Evolutionary conservation across 2,113 vertebrate genomes (phyloP).

Genomic region (Sapajus apella): DNA sequence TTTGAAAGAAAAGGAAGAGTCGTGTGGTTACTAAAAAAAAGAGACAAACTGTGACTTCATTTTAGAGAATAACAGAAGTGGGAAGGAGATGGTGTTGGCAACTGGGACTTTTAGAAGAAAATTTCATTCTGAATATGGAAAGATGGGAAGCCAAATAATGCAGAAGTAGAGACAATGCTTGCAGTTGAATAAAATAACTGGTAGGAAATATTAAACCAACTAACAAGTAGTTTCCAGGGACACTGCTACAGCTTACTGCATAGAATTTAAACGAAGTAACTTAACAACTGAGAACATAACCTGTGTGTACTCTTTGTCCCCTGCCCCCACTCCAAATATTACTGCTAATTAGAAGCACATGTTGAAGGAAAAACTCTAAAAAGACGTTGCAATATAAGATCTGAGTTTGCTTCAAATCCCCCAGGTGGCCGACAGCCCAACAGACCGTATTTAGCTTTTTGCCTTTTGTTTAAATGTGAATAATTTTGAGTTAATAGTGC

Average conservation of each 20-base stretch:
- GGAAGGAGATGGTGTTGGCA: background rate
- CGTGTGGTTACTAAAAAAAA: background rate
- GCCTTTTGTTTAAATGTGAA: background rate
- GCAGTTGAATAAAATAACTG: background rate
- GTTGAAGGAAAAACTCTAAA: background rate
- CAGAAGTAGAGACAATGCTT: background rate
- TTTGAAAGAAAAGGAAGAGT: background rate
- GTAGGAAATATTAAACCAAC: background rate
- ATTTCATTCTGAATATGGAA: background rate
- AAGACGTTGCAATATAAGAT: background rate
- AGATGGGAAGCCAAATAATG: background rate
- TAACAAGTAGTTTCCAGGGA: background rate
- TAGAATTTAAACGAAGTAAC: background rate
- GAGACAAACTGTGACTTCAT: background rate
- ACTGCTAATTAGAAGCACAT: conserved; percentile 24
- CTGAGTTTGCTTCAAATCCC: background rate
- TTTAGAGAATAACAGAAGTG: background rate
- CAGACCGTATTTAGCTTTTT: conserved; percentile 1
- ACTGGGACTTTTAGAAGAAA: background rate
- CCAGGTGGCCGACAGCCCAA: background rate
- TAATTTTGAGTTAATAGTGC: background rate
- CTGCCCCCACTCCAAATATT: background rate
- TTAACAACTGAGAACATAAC: background rate
- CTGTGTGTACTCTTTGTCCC: background rate
- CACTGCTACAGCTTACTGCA: background rate